Evolutionary conservation across 2,888 invertebrate species (phyloP), one percentile per base, ranked within the genome.

Genomic region (Anoncus sp.): DNA sequence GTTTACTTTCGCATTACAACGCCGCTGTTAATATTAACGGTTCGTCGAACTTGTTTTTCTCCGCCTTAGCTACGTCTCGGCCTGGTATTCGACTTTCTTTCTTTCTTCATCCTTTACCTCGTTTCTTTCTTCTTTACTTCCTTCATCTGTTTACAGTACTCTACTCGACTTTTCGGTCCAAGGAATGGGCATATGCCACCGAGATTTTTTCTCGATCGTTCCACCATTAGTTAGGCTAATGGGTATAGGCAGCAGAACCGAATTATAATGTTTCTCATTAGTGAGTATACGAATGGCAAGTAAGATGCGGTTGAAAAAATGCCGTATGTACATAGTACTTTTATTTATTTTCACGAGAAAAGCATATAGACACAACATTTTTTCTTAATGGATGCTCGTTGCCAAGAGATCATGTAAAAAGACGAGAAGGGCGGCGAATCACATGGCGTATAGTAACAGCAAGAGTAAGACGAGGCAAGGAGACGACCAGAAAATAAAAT

Each of bases 1-100:
- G 80, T 83, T 84, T 82, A 75, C 79, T 79, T 79, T 78, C 74
- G 77, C 63, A 81, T 82, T 81, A 82, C 80, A 80, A 80, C 81
- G 60, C 79, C 62, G 62, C 67, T 69, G 72, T 77, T 77, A 77
- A 77, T 77, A 77, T 77, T 77, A 77, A 75, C 81, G 77, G 75
- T 77, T 77, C 80, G 74, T 74, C 79, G 77, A 77, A 75, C 75
- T 67, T 75, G 71, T 80, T 80, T 76, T 81, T 72, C 67, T 53
- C 67, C 40, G 47, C 70, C 63, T 31, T 49, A 57, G 43, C 67
- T 45, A 16, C 18, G 27, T 24, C 70, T 24, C 24, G 43, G 38
- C 51, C 47, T 45, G 43, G 16, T 60, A 24, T 49, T 69, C 66
- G 62, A 63, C 70, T 57, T 62, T 40, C 63, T 62, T 53, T 22